Conservation (phyloP, 2,888 invertebrate species). For the Macrophya alboannulata region DNA sequence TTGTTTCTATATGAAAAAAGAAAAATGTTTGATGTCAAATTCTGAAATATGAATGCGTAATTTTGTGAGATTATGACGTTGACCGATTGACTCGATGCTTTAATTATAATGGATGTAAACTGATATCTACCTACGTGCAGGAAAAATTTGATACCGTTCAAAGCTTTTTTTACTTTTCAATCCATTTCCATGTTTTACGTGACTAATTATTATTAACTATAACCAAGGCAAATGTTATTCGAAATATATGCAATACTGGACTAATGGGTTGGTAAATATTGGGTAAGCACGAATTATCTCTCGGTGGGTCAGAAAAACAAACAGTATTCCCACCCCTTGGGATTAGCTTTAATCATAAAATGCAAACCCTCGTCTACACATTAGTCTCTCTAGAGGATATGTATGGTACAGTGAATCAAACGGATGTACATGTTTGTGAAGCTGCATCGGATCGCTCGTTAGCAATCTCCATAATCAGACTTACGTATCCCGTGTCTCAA, state of each 20-base stretch:
- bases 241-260: conserved; percentile 2
- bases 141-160: background rate
- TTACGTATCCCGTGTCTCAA: background rate
- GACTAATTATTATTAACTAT: background rate
- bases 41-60: background rate
- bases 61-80: background rate
- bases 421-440: background rate
- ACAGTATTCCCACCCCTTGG: background rate
- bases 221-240: background rate
- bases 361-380: background rate
- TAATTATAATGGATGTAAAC: background rate
- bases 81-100: background rate
- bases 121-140: background rate
- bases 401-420: conserved; percentile 19
- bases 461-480: conserved; percentile 1
- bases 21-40: background rate
- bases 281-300: background rate
- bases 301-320: background rate
- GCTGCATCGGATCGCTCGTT: background rate
- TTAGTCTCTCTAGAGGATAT: background rate
- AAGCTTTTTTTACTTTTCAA: background rate
- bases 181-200: background rate
- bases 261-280: background rate
- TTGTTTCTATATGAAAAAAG: background rate
- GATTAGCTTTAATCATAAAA: conserved; percentile 35